Conservation (phyloP, 2,888 invertebrate species). For the Apodemia duryi region DNA sequence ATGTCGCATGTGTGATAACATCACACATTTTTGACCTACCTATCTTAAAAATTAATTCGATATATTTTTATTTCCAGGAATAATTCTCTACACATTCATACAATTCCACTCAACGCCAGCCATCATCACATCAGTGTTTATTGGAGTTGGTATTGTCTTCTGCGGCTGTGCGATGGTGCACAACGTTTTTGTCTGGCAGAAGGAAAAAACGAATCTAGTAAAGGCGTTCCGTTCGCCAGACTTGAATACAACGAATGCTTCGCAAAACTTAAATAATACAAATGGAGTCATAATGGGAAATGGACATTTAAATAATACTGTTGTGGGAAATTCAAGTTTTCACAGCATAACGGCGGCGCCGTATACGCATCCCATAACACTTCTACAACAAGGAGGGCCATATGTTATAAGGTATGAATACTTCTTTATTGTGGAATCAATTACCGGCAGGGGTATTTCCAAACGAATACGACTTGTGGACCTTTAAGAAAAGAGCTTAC, state of each 20-base stretch:
- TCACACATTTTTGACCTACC: too few relatives aligned
- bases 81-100: conserved; percentile 94
- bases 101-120: conserved; percentile 95
- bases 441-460: too few relatives aligned
- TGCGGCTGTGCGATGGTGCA: conserved; percentile 96
- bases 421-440: too few relatives aligned
- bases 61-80: conserved; percentile 78
- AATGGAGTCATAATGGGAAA: conserved; percentile 62
- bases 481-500: too few relatives aligned
- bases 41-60: neutral
- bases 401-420: conserved; percentile 71
- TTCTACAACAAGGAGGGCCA: conserved; percentile 75
- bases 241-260: conserved; percentile 43
- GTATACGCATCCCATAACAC: conserved; percentile 67
- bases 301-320: conserved; percentile 63
- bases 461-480: too few relatives aligned
- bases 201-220: conserved; percentile 91
- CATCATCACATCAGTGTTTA: conserved; percentile 92
- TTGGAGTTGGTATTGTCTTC: conserved; percentile 93
- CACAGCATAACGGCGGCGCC: conserved; percentile 61
- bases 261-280: conserved; percentile 49
- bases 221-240: conserved; percentile 76
- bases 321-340: conserved; percentile 59
- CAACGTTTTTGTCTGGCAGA: conserved; percentile 96
- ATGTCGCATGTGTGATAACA: too few relatives aligned